A percentile compares a stretch with the other conserved stretches of the same genome.
Evolutionary conservation across 2,888 invertebrate genomes (phyloP).

Genomic region (Cryptophagus acutangulus): DNA sequence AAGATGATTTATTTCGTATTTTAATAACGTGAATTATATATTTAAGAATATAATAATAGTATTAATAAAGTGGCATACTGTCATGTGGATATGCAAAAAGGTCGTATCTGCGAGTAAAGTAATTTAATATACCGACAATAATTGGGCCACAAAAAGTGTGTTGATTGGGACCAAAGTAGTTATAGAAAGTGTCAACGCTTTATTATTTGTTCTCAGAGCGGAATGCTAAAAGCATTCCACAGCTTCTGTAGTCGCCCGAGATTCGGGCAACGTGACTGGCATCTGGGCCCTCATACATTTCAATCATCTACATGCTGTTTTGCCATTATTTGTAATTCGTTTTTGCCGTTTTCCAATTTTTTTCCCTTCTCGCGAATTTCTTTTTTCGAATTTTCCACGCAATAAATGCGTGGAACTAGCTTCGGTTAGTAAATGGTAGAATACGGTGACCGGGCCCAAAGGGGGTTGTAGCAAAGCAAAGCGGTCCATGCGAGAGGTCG

Average conservation of each 20-base stretch:
- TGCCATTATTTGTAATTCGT: slow-evolving; percentile 20
- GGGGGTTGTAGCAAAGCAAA: no score
- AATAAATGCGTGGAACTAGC: no score
- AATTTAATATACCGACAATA: slow-evolving; percentile 28
- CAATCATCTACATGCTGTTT: slow-evolving; percentile 37
- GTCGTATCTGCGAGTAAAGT: no score
- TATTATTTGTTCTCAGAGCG: slow-evolving; percentile 43
- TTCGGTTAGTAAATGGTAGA: no score
- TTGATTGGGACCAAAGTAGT: slow-evolving; percentile 35
- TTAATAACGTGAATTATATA: no score
- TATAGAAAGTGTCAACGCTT: slow-evolving; percentile 44
- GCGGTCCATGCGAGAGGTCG: slow-evolving; percentile 16
- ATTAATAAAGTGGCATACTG: no score
- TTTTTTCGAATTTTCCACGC: no score
- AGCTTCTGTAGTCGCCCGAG: slow-evolving; percentile 36
- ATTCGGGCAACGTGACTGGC: slow-evolving; percentile 40
- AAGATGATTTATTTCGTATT: no score
- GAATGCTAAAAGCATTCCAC: slow-evolving; percentile 46
- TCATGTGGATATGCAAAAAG: no score
- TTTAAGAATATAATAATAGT: no score
- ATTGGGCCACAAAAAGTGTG: slow-evolving; percentile 30
- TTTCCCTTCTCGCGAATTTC: no score
- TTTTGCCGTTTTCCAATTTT: slow-evolving; percentile 17
- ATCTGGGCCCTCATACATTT: slow-evolving; percentile 39
- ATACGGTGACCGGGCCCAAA: no score